Evolutionary conservation across 2,113 vertebrate species (phyloP).

Genomic region (Gnathochromis pfefferi): DNA sequence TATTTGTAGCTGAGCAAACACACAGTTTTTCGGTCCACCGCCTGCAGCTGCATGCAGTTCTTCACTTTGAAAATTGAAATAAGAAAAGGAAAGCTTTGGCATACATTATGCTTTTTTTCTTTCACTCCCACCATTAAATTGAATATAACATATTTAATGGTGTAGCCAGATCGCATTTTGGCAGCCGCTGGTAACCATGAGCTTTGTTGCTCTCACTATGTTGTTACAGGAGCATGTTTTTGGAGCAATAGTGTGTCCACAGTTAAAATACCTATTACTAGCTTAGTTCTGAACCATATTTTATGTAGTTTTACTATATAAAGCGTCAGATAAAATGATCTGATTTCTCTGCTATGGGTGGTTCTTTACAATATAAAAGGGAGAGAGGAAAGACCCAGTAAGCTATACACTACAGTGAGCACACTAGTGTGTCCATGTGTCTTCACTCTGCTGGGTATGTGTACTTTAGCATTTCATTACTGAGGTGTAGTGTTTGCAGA

Average conservation of each 20-base stretch:
- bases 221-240: not conserved
- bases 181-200: rapidly evolving
- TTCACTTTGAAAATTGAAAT: not conserved
- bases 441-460: not conserved
- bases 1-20: not conserved
- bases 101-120: not conserved
- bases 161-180: not conserved
- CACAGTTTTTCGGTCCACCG: not conserved
- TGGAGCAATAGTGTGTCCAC: not conserved
- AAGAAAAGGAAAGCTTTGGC: not conserved
- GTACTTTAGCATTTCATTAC: not conserved
- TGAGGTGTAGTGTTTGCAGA: not conserved
- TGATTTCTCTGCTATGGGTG: not conserved
- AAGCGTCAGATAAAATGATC: not conserved
- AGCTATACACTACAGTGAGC: not conserved
- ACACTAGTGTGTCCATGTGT: not conserved
- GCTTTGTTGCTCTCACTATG: not conserved
- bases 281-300: not conserved
- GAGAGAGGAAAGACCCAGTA: not conserved
- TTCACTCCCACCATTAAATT: not conserved
- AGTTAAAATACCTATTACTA: rapidly evolving
- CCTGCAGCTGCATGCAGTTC: not conserved
- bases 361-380: not conserved
- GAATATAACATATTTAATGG: not conserved
- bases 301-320: not conserved